Conservation (phyloP, 2,888 invertebrate genomes). For the Pandemis heparana region DNA sequence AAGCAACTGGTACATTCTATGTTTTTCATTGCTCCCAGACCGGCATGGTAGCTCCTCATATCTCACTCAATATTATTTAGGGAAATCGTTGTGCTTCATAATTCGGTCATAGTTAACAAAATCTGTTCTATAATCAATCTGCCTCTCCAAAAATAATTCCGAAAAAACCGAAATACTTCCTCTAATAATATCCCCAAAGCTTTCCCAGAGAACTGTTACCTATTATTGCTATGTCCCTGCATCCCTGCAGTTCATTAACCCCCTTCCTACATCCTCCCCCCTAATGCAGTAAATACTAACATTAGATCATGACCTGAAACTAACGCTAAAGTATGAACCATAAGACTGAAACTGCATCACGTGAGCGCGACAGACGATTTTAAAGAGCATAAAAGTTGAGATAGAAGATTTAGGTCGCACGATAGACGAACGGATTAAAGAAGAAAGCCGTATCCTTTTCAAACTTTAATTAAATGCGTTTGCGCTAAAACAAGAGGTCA, state of each 20-base stretch:
- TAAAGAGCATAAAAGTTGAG: constrained; percentile 23
- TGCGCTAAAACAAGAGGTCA: constrained; percentile 23
- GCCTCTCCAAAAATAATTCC: no score
- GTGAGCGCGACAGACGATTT: constrained; percentile 10
- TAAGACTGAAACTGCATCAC: constrained; percentile 37
- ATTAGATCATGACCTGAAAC: constrained; percentile 19
- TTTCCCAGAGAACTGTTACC: constrained; percentile 50
- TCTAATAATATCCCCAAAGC: neutral
- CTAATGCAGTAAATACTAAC: constrained; percentile 34
- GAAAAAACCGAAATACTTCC: neutral
- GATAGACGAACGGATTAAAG: neutral
- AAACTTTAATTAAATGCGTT: constrained; percentile 13
- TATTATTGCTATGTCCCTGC: constrained; percentile 69
- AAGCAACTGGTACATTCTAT: no score
- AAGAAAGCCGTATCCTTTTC: constrained; percentile 11
- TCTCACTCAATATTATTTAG: no score
- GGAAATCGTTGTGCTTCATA: no score
- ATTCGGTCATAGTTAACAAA: no score
- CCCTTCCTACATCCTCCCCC: constrained; percentile 54
- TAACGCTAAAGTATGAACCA: constrained; percentile 13
- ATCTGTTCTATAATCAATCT: no score
- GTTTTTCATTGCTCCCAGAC: no score
- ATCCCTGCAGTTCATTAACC: constrained; percentile 77
- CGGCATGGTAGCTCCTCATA: no score
- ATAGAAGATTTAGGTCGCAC: constrained; percentile 37